These are phyloP conservation scores for Guaruba guarouba DNA, from an alignment of 2,113 vertebrate genomes.

Conservation along the genomic window DNA sequence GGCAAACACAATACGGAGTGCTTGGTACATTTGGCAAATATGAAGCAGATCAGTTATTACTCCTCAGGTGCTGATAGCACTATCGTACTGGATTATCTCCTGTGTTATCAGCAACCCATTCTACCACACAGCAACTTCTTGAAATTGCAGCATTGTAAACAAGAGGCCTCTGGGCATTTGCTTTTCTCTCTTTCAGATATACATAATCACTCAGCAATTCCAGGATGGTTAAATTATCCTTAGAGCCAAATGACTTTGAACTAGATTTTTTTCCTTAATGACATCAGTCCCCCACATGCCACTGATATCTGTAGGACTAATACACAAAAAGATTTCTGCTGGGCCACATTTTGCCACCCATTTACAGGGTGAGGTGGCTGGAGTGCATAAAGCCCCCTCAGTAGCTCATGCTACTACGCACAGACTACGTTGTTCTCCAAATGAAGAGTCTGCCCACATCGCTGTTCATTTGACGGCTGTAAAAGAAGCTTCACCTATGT, in stretches of 20 bases:
- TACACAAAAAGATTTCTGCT: neutral
- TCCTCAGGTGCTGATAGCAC: neutral
- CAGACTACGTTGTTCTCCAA: neutral
- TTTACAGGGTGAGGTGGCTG: neutral
- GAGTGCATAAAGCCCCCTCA: neutral
- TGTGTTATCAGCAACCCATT: neutral
- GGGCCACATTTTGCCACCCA: neutral
- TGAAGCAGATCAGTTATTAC: neutral
- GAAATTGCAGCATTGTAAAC: neutral
- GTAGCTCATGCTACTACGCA: rapidly evolving
- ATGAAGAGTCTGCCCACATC: neutral
- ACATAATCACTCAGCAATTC: neutral
- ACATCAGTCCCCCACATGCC: rapidly evolving
- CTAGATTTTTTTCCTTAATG: neutral
- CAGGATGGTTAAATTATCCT: neutral
- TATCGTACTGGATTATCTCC: neutral
- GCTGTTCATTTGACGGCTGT: rapidly evolving
- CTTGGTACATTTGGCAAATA: conserved; percentile 26
- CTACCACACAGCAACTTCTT: neutral
- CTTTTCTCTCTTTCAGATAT: conserved; percentile 9
- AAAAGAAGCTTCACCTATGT: neutral
- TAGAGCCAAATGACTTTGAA: conserved; percentile 37
- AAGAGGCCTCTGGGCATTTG: conserved; percentile 36
- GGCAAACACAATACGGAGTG: conserved; percentile 6
- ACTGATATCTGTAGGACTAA: neutral